phyloP scores from a whole-genome alignment of 2,888 invertebrate species.

The Dolichopus griseipennis region DNA sequence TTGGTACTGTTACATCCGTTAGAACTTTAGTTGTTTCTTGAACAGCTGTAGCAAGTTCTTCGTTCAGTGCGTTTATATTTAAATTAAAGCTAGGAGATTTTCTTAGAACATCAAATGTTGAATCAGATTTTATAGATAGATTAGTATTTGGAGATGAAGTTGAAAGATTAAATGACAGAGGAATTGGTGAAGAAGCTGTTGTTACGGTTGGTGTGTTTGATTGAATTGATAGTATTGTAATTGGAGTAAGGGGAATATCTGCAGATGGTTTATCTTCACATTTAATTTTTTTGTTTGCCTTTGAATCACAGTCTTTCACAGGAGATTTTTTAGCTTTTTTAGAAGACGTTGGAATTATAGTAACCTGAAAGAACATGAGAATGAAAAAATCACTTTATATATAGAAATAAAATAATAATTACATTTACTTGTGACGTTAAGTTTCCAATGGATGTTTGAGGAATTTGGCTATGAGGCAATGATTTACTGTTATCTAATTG shows the following conservation, averaged over 20 bases:
- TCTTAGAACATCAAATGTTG: constrained; percentile 45
- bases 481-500: constrained; percentile 20
- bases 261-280: constrained; percentile 10
- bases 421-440: constrained; percentile 11
- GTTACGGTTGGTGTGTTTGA: constrained; percentile 12
- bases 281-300: constrained; percentile 12
- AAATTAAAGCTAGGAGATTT: constrained; percentile 43
- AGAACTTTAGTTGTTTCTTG: constrained; percentile 37
- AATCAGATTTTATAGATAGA: constrained; percentile 24
- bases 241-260: background rate
- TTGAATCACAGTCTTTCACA: constrained; percentile 10
- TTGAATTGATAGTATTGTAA: constrained; percentile 1
- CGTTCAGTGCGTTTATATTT: constrained; percentile 37
- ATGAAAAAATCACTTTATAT: background rate
- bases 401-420: constrained; percentile 11
- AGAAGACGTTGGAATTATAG: constrained; percentile 8
- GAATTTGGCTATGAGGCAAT: constrained; percentile 14
- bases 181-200: constrained; percentile 16
- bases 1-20: constrained; percentile 30
- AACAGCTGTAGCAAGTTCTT: constrained; percentile 38
- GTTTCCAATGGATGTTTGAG: constrained; percentile 13
- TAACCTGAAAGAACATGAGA: background rate
- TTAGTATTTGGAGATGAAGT: background rate
- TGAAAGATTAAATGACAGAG: constrained; percentile 10
- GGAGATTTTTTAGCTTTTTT: constrained; percentile 16